These are phyloP conservation scores for Erpobdella octoculata DNA, from an alignment of 2,888 invertebrate genomes.

Conservation along the genomic window DNA sequence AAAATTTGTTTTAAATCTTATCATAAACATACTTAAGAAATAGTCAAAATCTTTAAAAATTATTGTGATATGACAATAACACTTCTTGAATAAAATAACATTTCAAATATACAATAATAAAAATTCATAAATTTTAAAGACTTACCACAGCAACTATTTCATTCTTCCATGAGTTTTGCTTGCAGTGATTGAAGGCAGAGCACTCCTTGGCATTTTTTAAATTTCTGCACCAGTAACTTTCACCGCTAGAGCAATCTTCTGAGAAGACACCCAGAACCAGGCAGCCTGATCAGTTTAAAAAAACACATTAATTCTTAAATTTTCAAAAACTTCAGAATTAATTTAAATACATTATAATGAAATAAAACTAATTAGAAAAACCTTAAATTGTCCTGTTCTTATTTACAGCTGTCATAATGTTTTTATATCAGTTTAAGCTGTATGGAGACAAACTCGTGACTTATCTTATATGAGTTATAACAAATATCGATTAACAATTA, in stretches of 20 bases:
- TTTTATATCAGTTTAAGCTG: too few species aligned
- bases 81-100: neutral
- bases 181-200: slow-evolving; percentile 39
- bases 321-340: neutral
- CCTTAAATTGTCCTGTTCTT: too few species aligned
- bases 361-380: too few species aligned
- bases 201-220: slow-evolving; percentile 38
- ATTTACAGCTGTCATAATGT: too few species aligned
- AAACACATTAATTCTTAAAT: neutral
- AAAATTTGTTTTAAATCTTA: neutral
- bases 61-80: neutral
- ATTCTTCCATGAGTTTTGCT: slow-evolving; percentile 37
- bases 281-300: neutral
- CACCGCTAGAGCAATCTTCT: slow-evolving; percentile 37
- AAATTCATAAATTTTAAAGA: neutral
- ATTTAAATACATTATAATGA: too few species aligned
- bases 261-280: neutral
- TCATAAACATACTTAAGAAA: neutral
- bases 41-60: neutral
- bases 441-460: too few species aligned
- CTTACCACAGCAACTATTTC: slow-evolving; percentile 28
- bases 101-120: neutral
- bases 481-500: too few species aligned
- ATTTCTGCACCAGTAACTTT: slow-evolving; percentile 39
- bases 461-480: too few species aligned